Evolutionary conservation across 2,888 invertebrate species (phyloP).

Genomic region (Dryococelus australis): DNA sequence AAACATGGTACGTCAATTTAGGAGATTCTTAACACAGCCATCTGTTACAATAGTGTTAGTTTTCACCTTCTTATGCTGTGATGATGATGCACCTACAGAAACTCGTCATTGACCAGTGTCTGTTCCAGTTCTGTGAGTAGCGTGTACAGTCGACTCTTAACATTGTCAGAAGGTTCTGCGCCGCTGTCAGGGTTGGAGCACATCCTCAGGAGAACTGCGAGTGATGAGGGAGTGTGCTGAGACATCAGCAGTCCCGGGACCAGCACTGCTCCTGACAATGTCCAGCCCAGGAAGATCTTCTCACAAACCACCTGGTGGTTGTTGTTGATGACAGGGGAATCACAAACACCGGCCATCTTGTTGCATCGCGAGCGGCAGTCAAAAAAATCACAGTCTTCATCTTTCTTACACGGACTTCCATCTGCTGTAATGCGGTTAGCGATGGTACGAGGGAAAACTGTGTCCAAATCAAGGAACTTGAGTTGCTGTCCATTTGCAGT

Average conservation of each 20-base stretch:
- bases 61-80: not conserved
- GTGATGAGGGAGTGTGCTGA: conserved; percentile 64
- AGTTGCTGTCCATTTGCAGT: conserved; percentile 61
- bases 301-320: conserved; percentile 72
- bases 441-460: conserved; percentile 66
- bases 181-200: conserved; percentile 60
- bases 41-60: not conserved
- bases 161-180: conserved; percentile 59
- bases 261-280: conserved; percentile 66
- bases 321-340: conserved; percentile 65
- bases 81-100: not conserved
- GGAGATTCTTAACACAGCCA: not conserved
- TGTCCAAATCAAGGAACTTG: conserved; percentile 71
- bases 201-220: conserved; percentile 65
- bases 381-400: conserved; percentile 72
- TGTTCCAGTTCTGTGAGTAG: conserved; percentile 59
- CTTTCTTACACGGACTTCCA: conserved; percentile 61
- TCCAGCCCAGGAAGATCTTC: conserved; percentile 71
- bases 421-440: conserved; percentile 61
- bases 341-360: conserved; percentile 61
- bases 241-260: conserved; percentile 69
- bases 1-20: too few relatives aligned
- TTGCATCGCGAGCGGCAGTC: conserved; percentile 72
- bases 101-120: conserved; percentile 27
- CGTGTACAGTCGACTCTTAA: conserved; percentile 63